Evolutionary conservation across 2,888 invertebrate genomes (phyloP), one percentile per base, ranked within the genome.

Genomic region (Stenodera caucasica): DNA sequence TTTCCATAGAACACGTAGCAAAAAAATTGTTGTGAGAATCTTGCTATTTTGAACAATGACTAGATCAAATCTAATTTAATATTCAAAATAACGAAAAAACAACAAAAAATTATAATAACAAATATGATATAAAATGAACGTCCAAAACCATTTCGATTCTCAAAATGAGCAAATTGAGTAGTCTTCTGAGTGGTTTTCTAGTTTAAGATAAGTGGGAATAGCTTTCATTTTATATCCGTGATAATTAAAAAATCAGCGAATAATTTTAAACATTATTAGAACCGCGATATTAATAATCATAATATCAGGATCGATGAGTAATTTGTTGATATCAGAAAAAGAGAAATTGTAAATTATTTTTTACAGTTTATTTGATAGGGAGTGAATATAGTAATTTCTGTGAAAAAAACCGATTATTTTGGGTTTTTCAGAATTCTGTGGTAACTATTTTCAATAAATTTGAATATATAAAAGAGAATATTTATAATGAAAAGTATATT

Each of bases 131-230:
- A 18, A 18, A 18, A 18, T n/a, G n/a, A n/a, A n/a, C n/a, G 18
- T 18, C 18, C 18, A 45, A 21, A 45, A 21, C 21, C 21, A 21
- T 8, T 9, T 45, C 21, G 12, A 21, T 11, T 11, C 18, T 23
- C 4, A 45, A 23, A 45, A 23, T 21, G 23, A 45, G 4, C 6
- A 45, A 23, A 45, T 21, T 45, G 45, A 45, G 45, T 23, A 45
- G 45, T 45, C 6, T 45, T 45, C 45, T 45, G 45, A 45, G 45
- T 45, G 21, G 45, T 45, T 45, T 21, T 23, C 23, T 12, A 23
- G n/a, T 21, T 12, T 5, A 11, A 45, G 18, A 18, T 18, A 18
- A 11, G 40, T 40, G 40, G 40, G 40, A 40, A 45, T 2, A 45
- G 11, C 23, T 45, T 45, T 23, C 45, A 45, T 45, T 45, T 23